Conservation (phyloP, 2,888 invertebrate species). For the Diloba caeruleocephala region DNA sequence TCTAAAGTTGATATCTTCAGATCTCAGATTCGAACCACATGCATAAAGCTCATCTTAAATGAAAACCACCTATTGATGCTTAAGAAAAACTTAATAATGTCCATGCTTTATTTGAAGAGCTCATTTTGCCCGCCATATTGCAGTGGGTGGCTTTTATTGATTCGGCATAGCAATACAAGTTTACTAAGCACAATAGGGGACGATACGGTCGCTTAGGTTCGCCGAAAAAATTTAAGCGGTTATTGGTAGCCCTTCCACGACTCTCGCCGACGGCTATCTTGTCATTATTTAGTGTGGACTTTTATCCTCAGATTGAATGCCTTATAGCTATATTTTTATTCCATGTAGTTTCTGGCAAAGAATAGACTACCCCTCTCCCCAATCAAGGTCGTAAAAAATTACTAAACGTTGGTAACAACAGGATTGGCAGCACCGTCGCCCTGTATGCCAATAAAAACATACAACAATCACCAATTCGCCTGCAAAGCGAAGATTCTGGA, state of each 20-base stretch:
- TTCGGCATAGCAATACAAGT: constrained; percentile 46
- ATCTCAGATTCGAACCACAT: too few relatives aligned
- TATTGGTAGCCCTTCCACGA: constrained; percentile 8
- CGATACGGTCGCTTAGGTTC: constrained; percentile 30
- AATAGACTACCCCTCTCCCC: too few relatives aligned
- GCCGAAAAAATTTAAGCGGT: constrained; percentile 12
- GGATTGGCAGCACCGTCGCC: too few relatives aligned
- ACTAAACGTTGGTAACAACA: too few relatives aligned
- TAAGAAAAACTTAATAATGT: neutral
- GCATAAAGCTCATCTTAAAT: too few relatives aligned
- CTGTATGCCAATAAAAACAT: too few relatives aligned
- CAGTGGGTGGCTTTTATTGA: constrained; percentile 45
- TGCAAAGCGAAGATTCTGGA: too few relatives aligned
- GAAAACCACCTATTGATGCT: too few relatives aligned
- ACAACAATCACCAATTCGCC: too few relatives aligned
- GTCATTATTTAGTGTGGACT: constrained; percentile 5
- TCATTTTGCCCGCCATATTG: constrained; percentile 39
- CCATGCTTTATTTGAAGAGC: constrained; percentile 42
- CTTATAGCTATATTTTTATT: neutral
- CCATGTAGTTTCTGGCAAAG: too few relatives aligned
- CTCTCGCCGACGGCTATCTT: constrained; percentile 7
- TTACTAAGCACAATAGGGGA: constrained; percentile 50
- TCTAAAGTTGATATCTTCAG: too few relatives aligned
- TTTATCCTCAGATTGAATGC: constrained; percentile 3
- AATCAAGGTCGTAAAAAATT: too few relatives aligned